Conservation (phyloP, 2,797 vertebrate species). For the Pantherophis vulpinus region DNA sequence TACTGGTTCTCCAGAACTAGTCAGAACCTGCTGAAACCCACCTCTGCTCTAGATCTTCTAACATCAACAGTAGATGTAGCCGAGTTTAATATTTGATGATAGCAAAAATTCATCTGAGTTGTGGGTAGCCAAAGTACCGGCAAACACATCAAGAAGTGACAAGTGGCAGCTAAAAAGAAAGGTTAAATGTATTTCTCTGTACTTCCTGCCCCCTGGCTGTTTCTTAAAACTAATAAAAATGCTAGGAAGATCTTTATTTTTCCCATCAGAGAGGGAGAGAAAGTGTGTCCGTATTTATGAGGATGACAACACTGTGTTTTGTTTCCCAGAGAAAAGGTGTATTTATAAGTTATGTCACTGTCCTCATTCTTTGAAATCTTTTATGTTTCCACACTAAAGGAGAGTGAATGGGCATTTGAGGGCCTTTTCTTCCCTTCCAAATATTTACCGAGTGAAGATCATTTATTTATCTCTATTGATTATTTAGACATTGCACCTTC, state of each 20-base stretch:
- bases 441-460: background rate
- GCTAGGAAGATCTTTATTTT: slow-evolving; percentile 45
- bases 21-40: too few relatives aligned
- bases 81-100: slow-evolving; percentile 28
- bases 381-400: background rate
- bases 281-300: slow-evolving; percentile 50
- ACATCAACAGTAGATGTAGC: background rate
- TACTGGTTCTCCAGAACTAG: too few relatives aligned
- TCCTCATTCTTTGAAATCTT: background rate
- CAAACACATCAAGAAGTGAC: slow-evolving; percentile 55
- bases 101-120: slow-evolving; percentile 51
- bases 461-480: background rate
- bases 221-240: slow-evolving; percentile 65
- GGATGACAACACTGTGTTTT: slow-evolving; percentile 34
- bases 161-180: slow-evolving; percentile 64
- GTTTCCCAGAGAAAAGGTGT: slow-evolving; percentile 50
- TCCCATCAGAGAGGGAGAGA: slow-evolving; percentile 40
- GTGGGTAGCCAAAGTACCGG: slow-evolving; percentile 52
- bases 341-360: slow-evolving; percentile 21
- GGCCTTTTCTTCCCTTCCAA: background rate
- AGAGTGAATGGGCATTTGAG: background rate
- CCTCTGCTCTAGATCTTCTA: background rate
- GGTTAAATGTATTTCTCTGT: slow-evolving; percentile 67
- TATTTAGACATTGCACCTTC: background rate
- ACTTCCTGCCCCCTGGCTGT: slow-evolving; percentile 44